Percentiles rank a stretch among this genome's conserved stretches.
Evolutionary conservation across 1,140 invertebrate species (phyloP).

Genomic region (Holcopasites calliopsidis): DNA sequence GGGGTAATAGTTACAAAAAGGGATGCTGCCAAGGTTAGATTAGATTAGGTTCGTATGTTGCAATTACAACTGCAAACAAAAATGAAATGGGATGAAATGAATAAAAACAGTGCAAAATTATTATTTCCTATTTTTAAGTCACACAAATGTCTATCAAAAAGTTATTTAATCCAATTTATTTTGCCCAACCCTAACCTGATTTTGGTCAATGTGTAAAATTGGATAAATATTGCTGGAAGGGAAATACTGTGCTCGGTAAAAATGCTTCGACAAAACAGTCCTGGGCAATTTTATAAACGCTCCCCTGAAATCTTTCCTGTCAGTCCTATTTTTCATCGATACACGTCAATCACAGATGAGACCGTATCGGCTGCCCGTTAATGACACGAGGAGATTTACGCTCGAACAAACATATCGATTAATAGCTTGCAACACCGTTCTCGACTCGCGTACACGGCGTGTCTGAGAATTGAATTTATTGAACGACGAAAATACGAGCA

Average conservation of each 20-base stretch:
- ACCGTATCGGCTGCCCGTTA: constrained; percentile 1
- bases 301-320: background rate
- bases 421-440: background rate
- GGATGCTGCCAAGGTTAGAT: too few species aligned
- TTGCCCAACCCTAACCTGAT: too few species aligned
- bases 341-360: constrained; percentile 21
- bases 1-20: too few species aligned
- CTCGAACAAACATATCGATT: constrained; percentile 3
- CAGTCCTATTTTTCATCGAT: constrained; percentile 19
- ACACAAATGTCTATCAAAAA: too few species aligned
- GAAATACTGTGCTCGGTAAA: too few species aligned
- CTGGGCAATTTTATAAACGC: background rate
- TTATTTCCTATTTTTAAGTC: too few species aligned
- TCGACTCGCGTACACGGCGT: background rate
- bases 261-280: too few species aligned
- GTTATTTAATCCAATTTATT: too few species aligned
- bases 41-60: background rate
- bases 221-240: background rate
- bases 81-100: background rate
- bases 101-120: background rate
- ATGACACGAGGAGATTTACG: background rate
- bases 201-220: too few species aligned
- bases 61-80: background rate
- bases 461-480: constrained; percentile 3
- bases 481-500: constrained; percentile 1